Evolutionary conservation across 2,113 vertebrate genomes (phyloP), one percentile per base, ranked within the genome.

Genomic region (Sapajus apella): DNA sequence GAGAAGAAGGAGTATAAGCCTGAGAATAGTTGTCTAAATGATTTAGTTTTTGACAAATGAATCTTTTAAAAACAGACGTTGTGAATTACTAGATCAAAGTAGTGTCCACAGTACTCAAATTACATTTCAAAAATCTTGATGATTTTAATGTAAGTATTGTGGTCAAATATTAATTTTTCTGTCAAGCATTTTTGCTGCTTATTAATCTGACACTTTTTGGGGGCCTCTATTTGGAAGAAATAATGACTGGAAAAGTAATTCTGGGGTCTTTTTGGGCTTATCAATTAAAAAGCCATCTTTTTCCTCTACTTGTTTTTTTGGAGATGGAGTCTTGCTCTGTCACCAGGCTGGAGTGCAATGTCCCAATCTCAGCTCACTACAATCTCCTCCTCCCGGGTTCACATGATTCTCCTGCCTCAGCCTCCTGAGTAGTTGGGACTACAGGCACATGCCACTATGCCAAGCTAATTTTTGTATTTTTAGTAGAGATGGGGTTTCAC

Each of bases 141-240:
- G 23, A 21, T 72, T 95, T 96, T 83, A 73, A 91, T 87, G 27
- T 70, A 66, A 84, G 72, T 79, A 30, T 18, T 56, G 88, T 85
- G 87, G 89, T 96, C 50, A 95, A 90, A 90, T 91, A 91, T 77
- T 89, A 96, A 93, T 37, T 96, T 95, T 82, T 93, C 88, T 94
- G 81, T 92, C 82, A 93, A 94, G 52, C 21, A 30, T 76, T 88
- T 90, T 95, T 75, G 20, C 75, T 70, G 6, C 64, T 84, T 76
- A 7, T 92, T 79, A 55, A 94, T 52, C 37, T 77, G 72, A 90
- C 8, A 73, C 9, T 87, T 83, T 3, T 43, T 1, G 18, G 8
- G 6, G 8, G 18, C 11, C 72, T 88, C 18, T 0, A 2, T 79
- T 83, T 90, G 52, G 76, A 75, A 84, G 88, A 84, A 85, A 92